Conservation (phyloP, 2,113 vertebrate genomes). For the Pelvicachromis taeniatus region DNA sequence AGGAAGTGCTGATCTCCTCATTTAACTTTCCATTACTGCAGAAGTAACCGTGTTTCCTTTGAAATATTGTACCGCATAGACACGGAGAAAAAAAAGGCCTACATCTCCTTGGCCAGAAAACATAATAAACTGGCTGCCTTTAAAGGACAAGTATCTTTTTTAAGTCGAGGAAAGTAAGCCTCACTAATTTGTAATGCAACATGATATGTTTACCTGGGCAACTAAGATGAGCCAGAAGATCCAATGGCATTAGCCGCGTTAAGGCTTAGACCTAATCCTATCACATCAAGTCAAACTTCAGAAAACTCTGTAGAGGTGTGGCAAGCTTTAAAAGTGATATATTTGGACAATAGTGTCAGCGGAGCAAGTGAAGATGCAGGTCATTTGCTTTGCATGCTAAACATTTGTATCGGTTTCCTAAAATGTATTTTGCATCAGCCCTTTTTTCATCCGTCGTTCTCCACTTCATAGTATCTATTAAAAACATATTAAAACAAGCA, state of each 20-base stretch:
- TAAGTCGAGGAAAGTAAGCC: background rate
- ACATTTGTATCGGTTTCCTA: background rate
- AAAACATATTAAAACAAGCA: background rate
- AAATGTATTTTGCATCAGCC: background rate
- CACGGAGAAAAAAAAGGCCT: background rate
- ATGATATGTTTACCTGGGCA: conserved; percentile 21
- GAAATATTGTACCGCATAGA: background rate
- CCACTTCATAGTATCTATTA: background rate
- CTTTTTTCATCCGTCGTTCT: background rate
- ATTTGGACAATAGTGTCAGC: background rate
- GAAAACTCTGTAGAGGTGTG: background rate
- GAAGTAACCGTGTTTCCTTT: background rate
- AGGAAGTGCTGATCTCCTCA: background rate
- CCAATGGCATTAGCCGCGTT: conserved; percentile 29
- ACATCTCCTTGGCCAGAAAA: background rate
- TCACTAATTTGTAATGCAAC: background rate
- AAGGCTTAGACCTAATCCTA: conserved; percentile 63
- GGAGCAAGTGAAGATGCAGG: background rate
- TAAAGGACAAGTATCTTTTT: background rate
- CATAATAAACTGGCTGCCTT: background rate
- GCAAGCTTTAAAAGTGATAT: background rate
- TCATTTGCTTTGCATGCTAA: background rate
- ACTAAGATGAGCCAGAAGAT: conserved; percentile 52
- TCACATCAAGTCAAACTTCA: conserved; percentile 38
- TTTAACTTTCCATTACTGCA: background rate